phyloP scores from a whole-genome alignment of 2,888 invertebrate genomes.

The Aporophyla lueneburgensis region DNA sequence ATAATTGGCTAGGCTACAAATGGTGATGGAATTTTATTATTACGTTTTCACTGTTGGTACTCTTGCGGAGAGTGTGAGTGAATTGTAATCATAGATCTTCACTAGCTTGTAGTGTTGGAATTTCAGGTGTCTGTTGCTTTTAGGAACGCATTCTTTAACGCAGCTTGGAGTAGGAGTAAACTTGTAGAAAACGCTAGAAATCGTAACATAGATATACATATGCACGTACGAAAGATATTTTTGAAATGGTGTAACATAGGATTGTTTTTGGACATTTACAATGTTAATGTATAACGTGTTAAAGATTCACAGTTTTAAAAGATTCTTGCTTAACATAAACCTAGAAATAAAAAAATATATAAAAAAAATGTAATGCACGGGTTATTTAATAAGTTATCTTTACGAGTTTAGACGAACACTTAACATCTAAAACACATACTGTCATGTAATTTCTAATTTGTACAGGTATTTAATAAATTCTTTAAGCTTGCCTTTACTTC shows the following conservation, averaged over 20 bases:
- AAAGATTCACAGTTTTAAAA: neutral
- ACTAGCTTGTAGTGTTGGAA: constrained; percentile 30
- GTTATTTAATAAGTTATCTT: too few species aligned
- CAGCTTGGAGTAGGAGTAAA: too few species aligned
- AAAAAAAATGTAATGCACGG: too few species aligned
- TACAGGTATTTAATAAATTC: too few species aligned
- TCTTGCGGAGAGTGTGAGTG: constrained; percentile 16
- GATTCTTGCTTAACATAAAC: neutral
- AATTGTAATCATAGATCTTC: constrained; percentile 51
- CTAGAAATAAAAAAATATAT: too few species aligned
- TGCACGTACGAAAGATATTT: neutral
- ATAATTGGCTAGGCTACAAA: too few species aligned
- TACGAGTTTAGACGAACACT: neutral
- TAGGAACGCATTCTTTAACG: neutral
- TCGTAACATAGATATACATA: too few species aligned
- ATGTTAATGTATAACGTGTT: neutral
- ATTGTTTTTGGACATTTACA: neutral
- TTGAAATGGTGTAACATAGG: neutral
- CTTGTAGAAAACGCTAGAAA: too few species aligned
- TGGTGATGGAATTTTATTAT: constrained; percentile 25
- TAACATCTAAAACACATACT: too few species aligned
- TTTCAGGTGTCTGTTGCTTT: constrained; percentile 5
- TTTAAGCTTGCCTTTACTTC: neutral
- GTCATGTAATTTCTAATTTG: too few species aligned
- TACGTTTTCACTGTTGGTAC: neutral